Evolutionary conservation across 2,888 invertebrate species (phyloP), one percentile per base, ranked within the genome.

Genomic region (Acrobasis suavella): DNA sequence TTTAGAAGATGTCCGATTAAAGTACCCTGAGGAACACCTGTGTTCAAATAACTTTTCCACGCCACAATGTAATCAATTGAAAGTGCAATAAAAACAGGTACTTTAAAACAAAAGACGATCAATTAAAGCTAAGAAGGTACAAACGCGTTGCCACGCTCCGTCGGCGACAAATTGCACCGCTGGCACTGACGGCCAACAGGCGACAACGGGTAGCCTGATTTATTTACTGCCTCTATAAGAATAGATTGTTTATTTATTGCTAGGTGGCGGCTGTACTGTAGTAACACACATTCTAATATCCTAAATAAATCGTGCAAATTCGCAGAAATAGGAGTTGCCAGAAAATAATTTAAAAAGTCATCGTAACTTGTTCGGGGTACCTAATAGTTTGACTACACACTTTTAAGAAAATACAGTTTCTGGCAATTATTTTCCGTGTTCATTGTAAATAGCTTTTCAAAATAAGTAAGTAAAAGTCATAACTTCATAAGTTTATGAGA

Each of bases 151-250:
- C 62, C 38, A 55, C 62, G 62, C 62, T 62, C 49, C 55, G 62
- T 46, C 62, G 49, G 50, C 46, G 42, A 55, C 62, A 62, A 62
- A 62, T 62, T 50, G 59, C 37, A 56, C 39, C 22, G 50, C 39
- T 60, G 50, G 17, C 60, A 39, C 42, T 42, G 60, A 60, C 60
- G 42, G 51, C 17, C 61, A 58, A 15, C 50, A 58, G 42, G 51
- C 58, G 62, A 63, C 64, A 62, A 59, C 63, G 54, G 60, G 52
- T 64, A 64, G 56, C 64, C 50, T 17, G 54, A 56, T 58, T 65
- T 64, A 69, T 69, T 67, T 66, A 69, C 63, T 56, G 64, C 54
- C 49, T 16, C 62, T 38, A 51, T 60, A 59, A 63, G 64, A 67
- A 63, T 65, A 67, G 62, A 64, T 55, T 50, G 51, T 59, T 51